These are phyloP conservation scores for Apis cerana DNA, from an alignment of 1,140 invertebrate genomes.

Conservation along the genomic window DNA sequence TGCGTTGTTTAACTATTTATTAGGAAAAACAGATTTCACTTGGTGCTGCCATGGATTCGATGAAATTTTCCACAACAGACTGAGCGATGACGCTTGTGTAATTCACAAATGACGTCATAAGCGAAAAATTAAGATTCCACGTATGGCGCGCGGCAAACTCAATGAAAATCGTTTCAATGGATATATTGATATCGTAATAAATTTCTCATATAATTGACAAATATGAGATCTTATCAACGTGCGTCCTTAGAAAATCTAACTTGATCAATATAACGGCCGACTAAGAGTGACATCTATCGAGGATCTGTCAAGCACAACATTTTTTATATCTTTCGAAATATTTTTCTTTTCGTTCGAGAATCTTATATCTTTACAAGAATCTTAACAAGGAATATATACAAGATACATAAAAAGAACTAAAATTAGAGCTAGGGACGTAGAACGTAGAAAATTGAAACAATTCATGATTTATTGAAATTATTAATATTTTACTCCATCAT, in stretches of 20 bases:
- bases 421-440: not conserved
- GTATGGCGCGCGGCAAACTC: constrained; percentile 4
- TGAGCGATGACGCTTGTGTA: constrained; percentile 69
- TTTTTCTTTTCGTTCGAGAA: not conserved
- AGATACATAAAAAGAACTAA: not conserved
- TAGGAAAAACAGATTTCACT: constrained; percentile 27
- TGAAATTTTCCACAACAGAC: constrained; percentile 69
- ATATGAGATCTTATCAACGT: constrained; percentile 65
- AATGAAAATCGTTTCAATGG: constrained; percentile 12
- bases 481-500: constrained; percentile 57
- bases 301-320: constrained; percentile 39
- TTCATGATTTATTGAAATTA: constrained; percentile 63
- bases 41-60: constrained; percentile 38
- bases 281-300: constrained; percentile 54
- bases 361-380: too few species aligned
- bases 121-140: constrained; percentile 51
- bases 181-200: constrained; percentile 37
- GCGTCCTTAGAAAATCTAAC: constrained; percentile 66
- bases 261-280: constrained; percentile 67
- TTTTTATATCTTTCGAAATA: constrained; percentile 5
- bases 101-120: constrained; percentile 68
- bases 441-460: constrained; percentile 51
- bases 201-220: constrained; percentile 55
- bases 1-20: constrained; percentile 7
- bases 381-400: not conserved